A percentile compares a stretch with the other conserved stretches of the same genome.
Conservation (phyloP, 2,888 invertebrate species). For the Catocala fraxini region DNA sequence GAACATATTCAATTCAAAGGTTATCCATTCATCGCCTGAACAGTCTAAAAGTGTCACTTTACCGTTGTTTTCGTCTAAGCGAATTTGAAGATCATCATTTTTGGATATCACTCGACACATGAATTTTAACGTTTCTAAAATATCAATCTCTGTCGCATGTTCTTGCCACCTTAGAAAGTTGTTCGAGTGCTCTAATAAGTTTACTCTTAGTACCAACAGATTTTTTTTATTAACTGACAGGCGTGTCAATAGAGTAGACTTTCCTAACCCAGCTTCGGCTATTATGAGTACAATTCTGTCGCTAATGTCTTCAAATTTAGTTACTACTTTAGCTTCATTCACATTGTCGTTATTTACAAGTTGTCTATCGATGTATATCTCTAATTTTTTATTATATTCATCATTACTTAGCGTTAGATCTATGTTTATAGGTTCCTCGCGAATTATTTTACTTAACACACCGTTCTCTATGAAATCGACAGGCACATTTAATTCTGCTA, state of each 20-base stretch:
- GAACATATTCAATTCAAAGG: background rate
- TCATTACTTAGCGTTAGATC: conserved; percentile 7
- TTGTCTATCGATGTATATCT: conserved; percentile 23
- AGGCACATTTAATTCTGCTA: conserved; percentile 5
- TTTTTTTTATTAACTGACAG: background rate
- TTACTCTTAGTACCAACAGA: background rate
- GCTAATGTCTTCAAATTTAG: background rate
- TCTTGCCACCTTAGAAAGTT: background rate
- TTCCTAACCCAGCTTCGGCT: conserved; percentile 19
- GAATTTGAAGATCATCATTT: background rate
- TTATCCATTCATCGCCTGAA: background rate
- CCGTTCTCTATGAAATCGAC: conserved; percentile 9
- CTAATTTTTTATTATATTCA: conserved; percentile 23
- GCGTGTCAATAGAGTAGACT: conserved; percentile 22
- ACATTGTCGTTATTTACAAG: background rate
- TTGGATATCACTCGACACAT: background rate
- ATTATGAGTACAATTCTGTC: background rate
- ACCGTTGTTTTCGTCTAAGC: background rate
- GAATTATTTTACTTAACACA: conserved; percentile 18
- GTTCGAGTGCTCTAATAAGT: background rate
- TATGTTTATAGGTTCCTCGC: conserved; percentile 12
- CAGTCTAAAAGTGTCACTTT: background rate
- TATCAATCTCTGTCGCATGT: background rate
- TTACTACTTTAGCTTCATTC: background rate
- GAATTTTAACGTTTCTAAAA: background rate